These are phyloP conservation scores for Lochmaea crataegi DNA, from an alignment of 2,888 invertebrate genomes.

Conservation along the genomic window DNA sequence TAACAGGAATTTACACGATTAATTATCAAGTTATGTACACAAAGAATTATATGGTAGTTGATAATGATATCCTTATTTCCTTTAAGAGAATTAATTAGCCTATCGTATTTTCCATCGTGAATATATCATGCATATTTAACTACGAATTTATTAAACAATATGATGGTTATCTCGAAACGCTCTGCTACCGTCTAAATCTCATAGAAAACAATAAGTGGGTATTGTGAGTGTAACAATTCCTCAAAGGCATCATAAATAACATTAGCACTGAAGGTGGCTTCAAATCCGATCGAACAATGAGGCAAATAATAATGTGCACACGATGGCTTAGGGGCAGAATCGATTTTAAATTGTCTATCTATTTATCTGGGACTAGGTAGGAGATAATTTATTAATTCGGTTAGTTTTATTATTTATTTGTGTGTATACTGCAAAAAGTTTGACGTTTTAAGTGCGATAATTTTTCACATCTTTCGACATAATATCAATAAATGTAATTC, in stretches of 20 bases:
- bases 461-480: too few species aligned
- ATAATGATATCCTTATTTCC: not conserved
- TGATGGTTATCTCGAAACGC: conserved; percentile 47
- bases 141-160: conserved; percentile 43
- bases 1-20: not conserved
- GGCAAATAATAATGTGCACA: conserved; percentile 44
- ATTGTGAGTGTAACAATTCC: conserved; percentile 50
- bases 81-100: not conserved
- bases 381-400: too few species aligned
- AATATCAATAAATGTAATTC: too few species aligned
- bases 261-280: conserved; percentile 45
- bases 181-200: conserved; percentile 48
- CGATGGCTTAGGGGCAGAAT: conserved; percentile 42
- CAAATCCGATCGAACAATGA: conserved; percentile 38
- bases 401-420: too few species aligned
- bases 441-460: too few species aligned
- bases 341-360: conserved; percentile 1
- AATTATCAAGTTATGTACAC: not conserved
- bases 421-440: too few species aligned
- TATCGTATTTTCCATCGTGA: not conserved
- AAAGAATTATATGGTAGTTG: not conserved
- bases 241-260: conserved; percentile 55
- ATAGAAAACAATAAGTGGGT: conserved; percentile 15
- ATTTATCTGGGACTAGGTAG: too few species aligned
- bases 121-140: conserved; percentile 16